These are phyloP conservation scores for Pocota personata DNA, from an alignment of 2,888 invertebrate species.

Conservation along the genomic window DNA sequence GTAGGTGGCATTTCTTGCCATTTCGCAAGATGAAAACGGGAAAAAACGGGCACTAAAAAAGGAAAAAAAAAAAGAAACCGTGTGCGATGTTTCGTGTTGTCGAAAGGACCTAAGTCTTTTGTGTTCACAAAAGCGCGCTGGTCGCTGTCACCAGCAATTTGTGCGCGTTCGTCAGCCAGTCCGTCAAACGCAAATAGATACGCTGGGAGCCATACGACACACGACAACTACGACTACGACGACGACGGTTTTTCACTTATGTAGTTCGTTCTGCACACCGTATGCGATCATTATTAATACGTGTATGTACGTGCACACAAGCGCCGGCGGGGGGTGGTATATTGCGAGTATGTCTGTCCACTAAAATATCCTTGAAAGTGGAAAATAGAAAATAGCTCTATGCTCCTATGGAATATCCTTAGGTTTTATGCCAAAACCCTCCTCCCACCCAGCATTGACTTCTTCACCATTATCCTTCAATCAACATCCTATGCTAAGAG, in stretches of 20 bases:
- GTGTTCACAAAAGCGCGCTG: constrained; percentile 65
- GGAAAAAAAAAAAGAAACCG: constrained; percentile 10
- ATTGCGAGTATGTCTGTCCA: constrained; percentile 56
- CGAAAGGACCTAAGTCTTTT: constrained; percentile 61
- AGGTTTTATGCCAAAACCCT: constrained; percentile 50
- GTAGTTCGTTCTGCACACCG: constrained; percentile 43
- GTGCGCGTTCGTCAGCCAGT: constrained; percentile 59
- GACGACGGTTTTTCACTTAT: constrained; percentile 55
- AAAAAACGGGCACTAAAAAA: constrained; percentile 29
- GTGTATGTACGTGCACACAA: constrained; percentile 56
- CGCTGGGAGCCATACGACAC: constrained; percentile 33
- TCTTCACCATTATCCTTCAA: constrained; percentile 72
- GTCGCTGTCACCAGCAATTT: constrained; percentile 72
- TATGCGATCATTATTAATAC: constrained; percentile 69
- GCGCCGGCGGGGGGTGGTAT: constrained; percentile 19
- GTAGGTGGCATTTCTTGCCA: constrained; percentile 72
- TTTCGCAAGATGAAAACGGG: constrained; percentile 66
- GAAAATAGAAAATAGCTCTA: constrained; percentile 65
- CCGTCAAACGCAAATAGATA: constrained; percentile 68
- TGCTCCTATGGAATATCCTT: constrained; percentile 62
- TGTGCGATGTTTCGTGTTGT: constrained; percentile 56
- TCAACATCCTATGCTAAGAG: constrained; percentile 67
- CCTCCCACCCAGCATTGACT: constrained; percentile 33
- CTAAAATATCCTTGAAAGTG: constrained; percentile 72
- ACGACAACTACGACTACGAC: constrained; percentile 20